These are phyloP conservation scores for Sprattus sprattus DNA, from an alignment of 2,113 vertebrate genomes.

Conservation along the genomic window DNA sequence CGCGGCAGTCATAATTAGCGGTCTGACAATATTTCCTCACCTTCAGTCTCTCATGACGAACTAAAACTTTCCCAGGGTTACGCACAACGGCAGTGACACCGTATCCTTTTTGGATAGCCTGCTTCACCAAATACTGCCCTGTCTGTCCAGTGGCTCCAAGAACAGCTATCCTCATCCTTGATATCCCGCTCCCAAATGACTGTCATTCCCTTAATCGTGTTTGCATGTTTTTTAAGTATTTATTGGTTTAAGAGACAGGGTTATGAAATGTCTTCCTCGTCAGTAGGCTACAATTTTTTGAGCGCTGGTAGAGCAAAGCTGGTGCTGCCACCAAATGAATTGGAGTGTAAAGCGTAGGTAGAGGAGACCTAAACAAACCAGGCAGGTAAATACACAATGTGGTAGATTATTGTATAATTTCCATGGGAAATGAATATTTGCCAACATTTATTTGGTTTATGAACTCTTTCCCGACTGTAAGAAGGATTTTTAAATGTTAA, in stretches of 20 bases:
- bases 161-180: constrained; percentile 73
- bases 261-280: constrained; percentile 3
- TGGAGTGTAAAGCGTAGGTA: background rate
- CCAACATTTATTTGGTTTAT: too few relatives aligned
- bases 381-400: background rate
- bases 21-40: constrained; percentile 45
- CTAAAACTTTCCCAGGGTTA: constrained; percentile 65
- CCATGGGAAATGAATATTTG: too few relatives aligned
- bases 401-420: background rate
- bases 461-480: too few relatives aligned
- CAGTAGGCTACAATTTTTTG: background rate
- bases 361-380: background rate
- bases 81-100: constrained; percentile 74
- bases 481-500: too few relatives aligned
- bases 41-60: constrained; percentile 73
- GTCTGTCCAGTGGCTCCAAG: constrained; percentile 78
- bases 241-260: too few relatives aligned
- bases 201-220: background rate
- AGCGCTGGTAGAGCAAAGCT: background rate
- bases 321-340: background rate
- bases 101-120: constrained; percentile 75
- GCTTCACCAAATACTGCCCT: constrained; percentile 67
- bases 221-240: background rate
- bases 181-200: background rate
- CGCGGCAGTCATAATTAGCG: too few relatives aligned